Evolutionary conservation across 1,140 invertebrate species (phyloP).

Genomic region (Grapholita molesta): DNA sequence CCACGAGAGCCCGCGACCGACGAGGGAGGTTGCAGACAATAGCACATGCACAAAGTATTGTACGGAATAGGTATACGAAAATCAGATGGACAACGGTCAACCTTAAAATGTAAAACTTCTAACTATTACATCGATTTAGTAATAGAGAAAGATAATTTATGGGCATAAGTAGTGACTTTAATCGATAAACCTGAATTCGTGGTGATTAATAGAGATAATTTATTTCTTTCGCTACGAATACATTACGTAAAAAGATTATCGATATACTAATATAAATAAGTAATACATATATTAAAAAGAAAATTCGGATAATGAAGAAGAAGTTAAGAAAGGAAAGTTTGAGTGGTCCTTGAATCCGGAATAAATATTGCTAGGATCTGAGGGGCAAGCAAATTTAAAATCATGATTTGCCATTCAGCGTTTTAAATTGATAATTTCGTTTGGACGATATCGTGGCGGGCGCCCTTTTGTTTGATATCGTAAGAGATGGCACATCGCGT

Average conservation of each 20-base stretch:
- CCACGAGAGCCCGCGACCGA: slow-evolving; percentile 34
- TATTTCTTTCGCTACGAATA: slow-evolving; percentile 22
- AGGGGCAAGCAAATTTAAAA: slow-evolving; percentile 7
- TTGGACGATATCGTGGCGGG: background rate
- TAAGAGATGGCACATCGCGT: background rate
- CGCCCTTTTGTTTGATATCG: background rate
- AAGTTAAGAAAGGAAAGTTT: slow-evolving; percentile 82
- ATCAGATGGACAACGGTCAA: slow-evolving; percentile 62
- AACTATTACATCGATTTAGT: slow-evolving; percentile 75
- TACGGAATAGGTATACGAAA: slow-evolving; percentile 50
- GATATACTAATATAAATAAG: slow-evolving; percentile 34
- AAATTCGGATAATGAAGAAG: slow-evolving; percentile 42
- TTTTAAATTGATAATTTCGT: background rate
- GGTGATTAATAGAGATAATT: slow-evolving; percentile 25
- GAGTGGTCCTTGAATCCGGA: slow-evolving; percentile 84
- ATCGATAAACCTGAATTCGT: slow-evolving; percentile 52
- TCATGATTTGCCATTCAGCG: slow-evolving; percentile 15
- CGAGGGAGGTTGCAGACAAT: slow-evolving; percentile 46
- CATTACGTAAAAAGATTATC: slow-evolving; percentile 27
- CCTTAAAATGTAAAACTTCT: slow-evolving; percentile 66
- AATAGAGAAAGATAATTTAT: slow-evolving; percentile 60
- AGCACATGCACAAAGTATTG: slow-evolving; percentile 66
- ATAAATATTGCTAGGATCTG: slow-evolving; percentile 30
- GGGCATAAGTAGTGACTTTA: slow-evolving; percentile 49
- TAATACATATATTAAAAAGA: slow-evolving; percentile 36